Base-by-base conservation (phyloP, 2,888 invertebrate genomes). In the Tinea semifulvella region DNA sequence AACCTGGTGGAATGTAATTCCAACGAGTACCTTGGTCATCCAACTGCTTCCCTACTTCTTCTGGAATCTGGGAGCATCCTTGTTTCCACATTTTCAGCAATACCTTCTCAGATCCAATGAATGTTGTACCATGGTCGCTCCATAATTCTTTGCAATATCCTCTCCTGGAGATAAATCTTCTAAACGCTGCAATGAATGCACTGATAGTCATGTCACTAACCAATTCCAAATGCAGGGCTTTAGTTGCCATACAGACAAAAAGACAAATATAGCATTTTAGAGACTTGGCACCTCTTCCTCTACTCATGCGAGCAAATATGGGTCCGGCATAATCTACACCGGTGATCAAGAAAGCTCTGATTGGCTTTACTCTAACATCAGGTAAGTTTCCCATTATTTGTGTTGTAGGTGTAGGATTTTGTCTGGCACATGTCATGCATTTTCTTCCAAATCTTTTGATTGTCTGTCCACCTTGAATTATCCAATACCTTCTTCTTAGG, bases 141-240 rank as follows among this genome's bases (percentile, higher is more conserved):
- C 16, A 50, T 1, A 53, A 10, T 4, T 51, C 44, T 31, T 11
- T 13, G 42, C 48, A 51, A 20, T 48, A 46, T 1, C 50, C 51
- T 40, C 14, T 11, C 3, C 53, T 40, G 2, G 53, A 46, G 0
- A 45, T 44, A 38, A 56, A 56, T 1, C 56, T 38, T 8, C 43
- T 49, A 19, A 53, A 57, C 0, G 52, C 56, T 3, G 53, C 52
- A 2, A 56, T 16, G 47, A 57, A 57, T 1, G 52, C 57, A 45
- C 55, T 48, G 1, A 57, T 46, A 1, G 56, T 52, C 1, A 61
- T 47, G 8, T 56, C 56, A 1, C 50, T 50, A 1, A 61, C 58
- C 1, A 51, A 45, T 43, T 63, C 62, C 0, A 62, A 26, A 43
- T 60, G 60, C 4, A 58, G 44, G 0, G 57, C 60, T 5, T 50